Base-by-base conservation (phyloP, 2,888 invertebrate genomes). In the Erebia palarica region DNA sequence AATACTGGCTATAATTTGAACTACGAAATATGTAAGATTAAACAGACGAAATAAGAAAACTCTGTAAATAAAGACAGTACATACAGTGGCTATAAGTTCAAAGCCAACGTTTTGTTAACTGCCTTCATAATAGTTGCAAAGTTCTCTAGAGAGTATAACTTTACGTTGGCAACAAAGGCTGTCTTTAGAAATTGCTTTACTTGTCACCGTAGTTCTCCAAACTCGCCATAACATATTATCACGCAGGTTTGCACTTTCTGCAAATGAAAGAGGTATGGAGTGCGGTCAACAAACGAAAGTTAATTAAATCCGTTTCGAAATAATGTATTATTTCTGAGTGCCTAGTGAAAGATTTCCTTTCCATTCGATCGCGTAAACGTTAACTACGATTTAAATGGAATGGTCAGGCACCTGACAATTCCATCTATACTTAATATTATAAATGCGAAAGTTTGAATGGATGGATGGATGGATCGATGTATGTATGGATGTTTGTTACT, bases 121-220 rank as follows among this genome's bases (percentile, higher is more conserved):
- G 18, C 63, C 63, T 49, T 21, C 49, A 63, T 65, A 53, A 64
- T 51, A 64, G 64, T 64, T 64, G 21, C 36, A 64, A 64, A 51
- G 64, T 51, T 14, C 64, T 64, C 64, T 27, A 36, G 64, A 3
- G 64, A 51, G n/a, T 51, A 36, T n/a, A 64, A 64, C 64, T 64
- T 64, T 64, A 51, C 27, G 47, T 21, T 1, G 49, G 9, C 27
- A 64, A 64, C 64, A 64, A 64, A 64, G 51, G 51, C 64, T 64
- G 51, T 64, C 65, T 65, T 55, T 55, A 55, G 53, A 65, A 65
- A 65, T 65, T 65, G 55, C 55, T 65, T 55, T 16, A 65, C 65
- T 53, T 65, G 65, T 63, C 65, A 65, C 27, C 36, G 42, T 53
- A 55, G 53, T 65, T 53, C 65, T 65, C 36, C 42, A 42, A 36